Base-by-base conservation (phyloP, 2,888 invertebrate species). In the Tyria jacobaeae region DNA sequence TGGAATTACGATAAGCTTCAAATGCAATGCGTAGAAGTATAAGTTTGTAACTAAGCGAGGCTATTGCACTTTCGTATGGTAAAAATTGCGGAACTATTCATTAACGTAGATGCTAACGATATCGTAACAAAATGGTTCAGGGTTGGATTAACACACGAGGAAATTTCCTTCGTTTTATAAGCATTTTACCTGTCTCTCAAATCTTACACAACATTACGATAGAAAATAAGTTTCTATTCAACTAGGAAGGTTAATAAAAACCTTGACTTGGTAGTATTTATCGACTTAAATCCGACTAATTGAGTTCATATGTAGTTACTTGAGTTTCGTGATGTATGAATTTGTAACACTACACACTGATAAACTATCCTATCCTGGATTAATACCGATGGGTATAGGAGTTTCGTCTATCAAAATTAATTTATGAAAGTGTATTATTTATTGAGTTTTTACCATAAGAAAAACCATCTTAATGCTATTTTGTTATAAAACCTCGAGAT, bases 81-180 rank as follows among this genome's bases (percentile, higher is more conserved):
- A 39, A 34, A 53, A 52, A 53, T 62, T 53, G 15, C 17, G 49
- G 47, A 62, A 54, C 31, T 39, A 24, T 53, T 53, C 34, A 56
- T 47, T 56, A 51, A 57, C 51, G 44, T 48, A 25, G 35, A 39
- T 37, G 14, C 17, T 35, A 48, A 62, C 17, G 27, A 31, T 57
- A 57, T 41, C 37, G 53, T 31, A 31, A 41, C 49, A 37, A 39
- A 62, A 52, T 44, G 35, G n/a, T 35, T 57, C 62, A 57, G 47
- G 52, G 62, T 57, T 62, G 57, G 34, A 41, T 57, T 53, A 48
- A 34, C 48, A 52, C 48, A 24, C 41, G 41, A 57, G 55, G 59
- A 63, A 59, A 59, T 55, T 51, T 54, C 53, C 62, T 57, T 53
- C 39, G 37, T 57, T 63, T 66, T 62, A 69, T 62, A 64, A 57